phyloP scores from a whole-genome alignment of 2,888 invertebrate genomes.

The Cheilosia variabilis region DNA sequence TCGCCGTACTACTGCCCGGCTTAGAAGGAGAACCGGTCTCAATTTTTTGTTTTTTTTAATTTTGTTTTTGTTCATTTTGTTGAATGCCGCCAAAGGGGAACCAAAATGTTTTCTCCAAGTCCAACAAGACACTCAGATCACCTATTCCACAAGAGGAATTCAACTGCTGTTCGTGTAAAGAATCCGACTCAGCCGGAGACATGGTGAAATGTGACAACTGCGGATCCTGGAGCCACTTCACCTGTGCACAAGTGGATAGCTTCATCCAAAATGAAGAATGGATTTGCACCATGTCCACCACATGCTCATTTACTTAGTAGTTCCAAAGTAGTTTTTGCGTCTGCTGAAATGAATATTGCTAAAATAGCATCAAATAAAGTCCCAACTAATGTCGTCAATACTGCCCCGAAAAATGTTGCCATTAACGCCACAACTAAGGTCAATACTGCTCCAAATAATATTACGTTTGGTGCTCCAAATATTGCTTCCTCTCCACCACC shows the following conservation, averaged over 20 bases:
- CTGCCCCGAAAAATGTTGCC: too few relatives aligned
- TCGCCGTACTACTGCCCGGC: too few relatives aligned
- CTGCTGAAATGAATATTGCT: constrained; percentile 9
- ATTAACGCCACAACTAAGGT: background rate
- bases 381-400: background rate
- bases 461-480: background rate
- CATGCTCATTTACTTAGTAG: constrained; percentile 13
- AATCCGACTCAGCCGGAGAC: constrained; percentile 15
- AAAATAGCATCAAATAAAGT: background rate
- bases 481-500: background rate
- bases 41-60: too few relatives aligned
- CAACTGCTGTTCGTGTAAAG: constrained; percentile 20
- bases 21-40: too few relatives aligned
- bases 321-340: constrained; percentile 3
- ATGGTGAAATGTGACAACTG: constrained; percentile 32
- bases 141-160: constrained; percentile 7
- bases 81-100: background rate
- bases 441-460: background rate
- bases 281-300: background rate
- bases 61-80: too few relatives aligned
- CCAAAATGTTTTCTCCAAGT: background rate
- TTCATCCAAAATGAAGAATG: constrained; percentile 5
- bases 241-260: background rate
- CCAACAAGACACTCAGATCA: background rate
- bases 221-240: background rate